Evolutionary conservation across 2,797 vertebrate species (phyloP), one percentile per base, ranked within the genome.

Genomic region (Stomatorhinus walkeri): DNA sequence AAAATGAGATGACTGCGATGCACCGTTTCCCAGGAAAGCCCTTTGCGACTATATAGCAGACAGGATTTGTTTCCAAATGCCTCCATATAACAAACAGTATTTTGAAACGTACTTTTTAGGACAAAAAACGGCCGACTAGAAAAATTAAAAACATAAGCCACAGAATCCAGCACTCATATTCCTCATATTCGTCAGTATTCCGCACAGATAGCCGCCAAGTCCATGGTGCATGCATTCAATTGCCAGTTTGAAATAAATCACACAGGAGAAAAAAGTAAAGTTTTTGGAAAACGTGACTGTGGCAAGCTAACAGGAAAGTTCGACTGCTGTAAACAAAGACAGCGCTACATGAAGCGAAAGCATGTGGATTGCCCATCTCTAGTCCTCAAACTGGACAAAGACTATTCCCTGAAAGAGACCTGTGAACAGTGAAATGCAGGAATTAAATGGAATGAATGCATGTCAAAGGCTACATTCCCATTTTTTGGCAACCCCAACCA

Each of bases 81-180:
- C 84, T 51, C 84, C 12, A 52, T 52, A 52, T 51, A 54, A 52
- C 84, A 52, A 28, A n/a, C 28, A 56, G 61, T 16, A 79, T 79
- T 24, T 24, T n/a, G 32, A 49, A 89, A 90, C 19, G 40, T 79
- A 46, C 40, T 40, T 40, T 79, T n/a, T 40, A 43, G 36, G 40
- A 79, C 36, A 81, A 43, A 81, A 10, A 85, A 76, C 32, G 76
- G 88, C 43, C 43, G 72, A 88, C 19, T 72, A 89, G 59, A 49
- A 76, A 79, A 46, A 46, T 19, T 46, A 81, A 81, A 16, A 81
- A 59, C 10, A 79, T 36, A 56, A 88, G 4, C 68, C 87, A 89
- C 76, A 89, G 87, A 24, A 90, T 54, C 91, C 89, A 90, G 56
- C 89, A 89, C 43, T 89, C n/a, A 32, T 19, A 43, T 87, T 9